phyloP scores from a whole-genome alignment of 1,140 invertebrate genomes.

The Hyphantria cunea region DNA sequence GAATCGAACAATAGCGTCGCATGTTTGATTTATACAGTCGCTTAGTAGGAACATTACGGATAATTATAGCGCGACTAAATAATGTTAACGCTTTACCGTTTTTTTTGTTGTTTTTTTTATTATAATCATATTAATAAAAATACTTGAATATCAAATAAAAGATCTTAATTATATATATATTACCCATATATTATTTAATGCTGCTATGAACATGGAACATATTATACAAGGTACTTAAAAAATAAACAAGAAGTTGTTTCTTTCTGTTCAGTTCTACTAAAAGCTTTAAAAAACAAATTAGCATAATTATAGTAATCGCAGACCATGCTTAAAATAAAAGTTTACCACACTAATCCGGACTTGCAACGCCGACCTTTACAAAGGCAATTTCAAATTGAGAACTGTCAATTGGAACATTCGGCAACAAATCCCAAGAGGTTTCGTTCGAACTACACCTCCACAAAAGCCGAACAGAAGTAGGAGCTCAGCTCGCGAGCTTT shows the following conservation, averaged over 20 bases:
- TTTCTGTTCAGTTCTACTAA: too few species aligned
- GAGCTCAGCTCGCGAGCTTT: constrained; percentile 80
- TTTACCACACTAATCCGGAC: constrained; percentile 19
- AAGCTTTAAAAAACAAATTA: too few species aligned
- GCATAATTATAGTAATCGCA: not conserved
- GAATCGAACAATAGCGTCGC: constrained; percentile 80
- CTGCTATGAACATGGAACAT: too few species aligned
- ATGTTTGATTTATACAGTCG: constrained; percentile 81
- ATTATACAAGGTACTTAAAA: too few species aligned
- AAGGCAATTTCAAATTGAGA: constrained; percentile 60
- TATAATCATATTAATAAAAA: too few species aligned
- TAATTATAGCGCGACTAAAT: constrained; percentile 72
- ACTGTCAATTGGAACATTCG: constrained; percentile 69
- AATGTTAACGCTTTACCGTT: constrained; percentile 52
- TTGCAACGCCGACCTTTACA: constrained; percentile 24
- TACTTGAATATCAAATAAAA: too few species aligned
- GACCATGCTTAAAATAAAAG: constrained; percentile 1
- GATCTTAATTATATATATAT: too few species aligned
- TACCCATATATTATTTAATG: too few species aligned
- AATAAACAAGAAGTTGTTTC: too few species aligned
- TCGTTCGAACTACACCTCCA: constrained; percentile 72
- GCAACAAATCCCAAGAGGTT: constrained; percentile 74
- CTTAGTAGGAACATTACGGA: constrained; percentile 81
- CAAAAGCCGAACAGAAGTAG: constrained; percentile 81
- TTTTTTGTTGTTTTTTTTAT: not conserved